Evolutionary conservation across 2,113 vertebrate species (phyloP).

Genomic region (Lichenostomus cassidix): DNA sequence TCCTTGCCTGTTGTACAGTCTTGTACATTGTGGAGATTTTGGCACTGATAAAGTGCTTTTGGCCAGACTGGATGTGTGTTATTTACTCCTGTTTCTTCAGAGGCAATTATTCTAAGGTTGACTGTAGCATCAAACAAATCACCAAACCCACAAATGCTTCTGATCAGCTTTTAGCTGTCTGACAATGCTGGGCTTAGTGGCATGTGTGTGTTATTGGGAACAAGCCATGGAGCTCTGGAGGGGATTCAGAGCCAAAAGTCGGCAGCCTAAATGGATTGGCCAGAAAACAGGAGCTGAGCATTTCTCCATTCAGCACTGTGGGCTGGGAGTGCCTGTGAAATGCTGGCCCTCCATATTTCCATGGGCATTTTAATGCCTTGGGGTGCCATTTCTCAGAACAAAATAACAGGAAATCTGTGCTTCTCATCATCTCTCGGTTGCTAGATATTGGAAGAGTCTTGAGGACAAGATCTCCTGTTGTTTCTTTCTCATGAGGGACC

Average conservation of each 20-base stretch:
- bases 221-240: background rate
- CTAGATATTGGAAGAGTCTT: background rate
- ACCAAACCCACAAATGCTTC: background rate
- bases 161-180: conserved; percentile 9
- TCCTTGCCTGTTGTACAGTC: conserved; percentile 3
- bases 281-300: background rate
- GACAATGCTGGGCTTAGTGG: background rate
- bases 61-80: background rate
- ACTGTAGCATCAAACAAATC: background rate
- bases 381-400: conserved; percentile 11
- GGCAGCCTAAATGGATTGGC: background rate
- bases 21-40: conserved; percentile 23
- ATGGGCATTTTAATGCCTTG: conserved; percentile 9
- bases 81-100: conserved; percentile 13
- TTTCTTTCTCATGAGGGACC: conserved; percentile 15
- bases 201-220: background rate
- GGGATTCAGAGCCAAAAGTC: conserved; percentile 6
- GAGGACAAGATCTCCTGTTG: background rate
- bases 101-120: conserved; percentile 14
- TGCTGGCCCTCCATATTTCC: background rate
- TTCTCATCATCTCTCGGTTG: conserved; percentile 10
- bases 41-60: conserved; percentile 14
- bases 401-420: conserved; percentile 1
- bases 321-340: background rate
- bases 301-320: background rate